phyloP scores from a whole-genome alignment of 30 jellyfish, hydroid and myxozoan species.

The Calvadosia cruxmelitensis region DNA sequence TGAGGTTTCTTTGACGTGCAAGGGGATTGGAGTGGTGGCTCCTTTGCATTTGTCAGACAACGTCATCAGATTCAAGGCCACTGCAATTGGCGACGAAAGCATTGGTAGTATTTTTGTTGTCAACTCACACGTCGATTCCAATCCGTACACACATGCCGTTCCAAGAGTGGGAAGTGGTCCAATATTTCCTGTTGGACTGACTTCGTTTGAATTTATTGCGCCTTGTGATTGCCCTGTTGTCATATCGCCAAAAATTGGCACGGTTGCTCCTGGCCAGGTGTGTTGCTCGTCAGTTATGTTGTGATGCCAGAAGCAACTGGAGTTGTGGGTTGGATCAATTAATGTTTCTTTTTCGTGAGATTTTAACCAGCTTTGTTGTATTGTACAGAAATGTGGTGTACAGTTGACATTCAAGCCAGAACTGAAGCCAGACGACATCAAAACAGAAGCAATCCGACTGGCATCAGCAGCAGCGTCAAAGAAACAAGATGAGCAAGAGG shows the following conservation, averaged over 20 bases:
- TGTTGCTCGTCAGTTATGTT: too few relatives aligned
- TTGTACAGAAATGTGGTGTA: too few relatives aligned
- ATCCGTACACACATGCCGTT: constrained; percentile 68
- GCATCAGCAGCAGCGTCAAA: too few relatives aligned
- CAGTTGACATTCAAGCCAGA: too few relatives aligned
- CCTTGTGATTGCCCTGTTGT: constrained; percentile 50
- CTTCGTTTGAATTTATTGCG: constrained; percentile 58
- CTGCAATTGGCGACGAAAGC: constrained; percentile 66
- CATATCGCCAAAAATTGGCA: constrained; percentile 74
- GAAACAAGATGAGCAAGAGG: too few relatives aligned
- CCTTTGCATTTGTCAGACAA: constrained; percentile 60
- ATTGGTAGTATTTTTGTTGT: constrained; percentile 41
- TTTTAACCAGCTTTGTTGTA: too few relatives aligned
- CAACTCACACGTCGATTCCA: constrained; percentile 55
- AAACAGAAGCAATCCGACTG: too few relatives aligned
- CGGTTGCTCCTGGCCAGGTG: constrained; percentile 85
- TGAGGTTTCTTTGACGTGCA: constrained; percentile 52
- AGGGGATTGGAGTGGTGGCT: constrained; percentile 79
- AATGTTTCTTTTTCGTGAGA: too few relatives aligned
- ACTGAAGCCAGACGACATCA: too few relatives aligned
- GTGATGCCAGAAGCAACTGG: too few relatives aligned
- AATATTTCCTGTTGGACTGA: constrained; percentile 86
- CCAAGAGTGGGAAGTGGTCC: constrained; percentile 78
- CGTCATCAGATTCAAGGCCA: constrained; percentile 57
- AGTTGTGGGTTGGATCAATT: too few relatives aligned